Percentiles rank a stretch among this genome's conserved stretches.
Conservation (phyloP, 2,113 vertebrate species). For the Piaya cayana region DNA sequence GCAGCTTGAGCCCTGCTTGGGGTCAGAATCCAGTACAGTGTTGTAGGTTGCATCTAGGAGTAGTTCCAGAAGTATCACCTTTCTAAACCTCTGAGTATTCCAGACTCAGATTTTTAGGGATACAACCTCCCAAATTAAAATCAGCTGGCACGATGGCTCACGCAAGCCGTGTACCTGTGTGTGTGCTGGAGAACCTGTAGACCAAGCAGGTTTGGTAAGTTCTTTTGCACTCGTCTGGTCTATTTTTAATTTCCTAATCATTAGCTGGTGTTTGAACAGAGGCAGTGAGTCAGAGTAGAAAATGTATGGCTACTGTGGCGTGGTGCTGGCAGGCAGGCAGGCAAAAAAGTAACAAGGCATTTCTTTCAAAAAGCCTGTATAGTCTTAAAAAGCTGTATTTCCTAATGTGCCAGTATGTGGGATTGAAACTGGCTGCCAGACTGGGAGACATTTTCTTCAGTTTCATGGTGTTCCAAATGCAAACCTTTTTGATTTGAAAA, state of each 20-base stretch:
- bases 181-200: not conserved
- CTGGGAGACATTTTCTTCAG: not conserved
- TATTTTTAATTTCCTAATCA: constrained; percentile 60
- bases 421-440: not conserved
- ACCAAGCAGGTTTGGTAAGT: constrained; percentile 49
- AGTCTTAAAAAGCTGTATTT: not conserved
- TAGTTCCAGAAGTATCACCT: not conserved
- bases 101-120: not conserved
- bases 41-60: not conserved
- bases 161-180: not conserved
- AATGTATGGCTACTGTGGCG: not conserved
- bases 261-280: constrained; percentile 31
- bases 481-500: not conserved
- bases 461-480: rapidly evolving
- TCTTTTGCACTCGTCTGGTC: constrained; percentile 32
- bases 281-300: constrained; percentile 24
- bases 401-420: not conserved
- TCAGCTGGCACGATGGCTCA: not conserved
- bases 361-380: not conserved
- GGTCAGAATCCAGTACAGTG: not conserved
- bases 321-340: not conserved
- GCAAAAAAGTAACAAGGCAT: not conserved
- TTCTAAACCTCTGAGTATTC: not conserved
- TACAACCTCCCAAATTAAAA: not conserved
- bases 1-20: not conserved